Percentiles rank a stretch among this genome's conserved stretches.
Conservation (phyloP, 2,888 invertebrate genomes). For the Keiferia lycopersicella region DNA sequence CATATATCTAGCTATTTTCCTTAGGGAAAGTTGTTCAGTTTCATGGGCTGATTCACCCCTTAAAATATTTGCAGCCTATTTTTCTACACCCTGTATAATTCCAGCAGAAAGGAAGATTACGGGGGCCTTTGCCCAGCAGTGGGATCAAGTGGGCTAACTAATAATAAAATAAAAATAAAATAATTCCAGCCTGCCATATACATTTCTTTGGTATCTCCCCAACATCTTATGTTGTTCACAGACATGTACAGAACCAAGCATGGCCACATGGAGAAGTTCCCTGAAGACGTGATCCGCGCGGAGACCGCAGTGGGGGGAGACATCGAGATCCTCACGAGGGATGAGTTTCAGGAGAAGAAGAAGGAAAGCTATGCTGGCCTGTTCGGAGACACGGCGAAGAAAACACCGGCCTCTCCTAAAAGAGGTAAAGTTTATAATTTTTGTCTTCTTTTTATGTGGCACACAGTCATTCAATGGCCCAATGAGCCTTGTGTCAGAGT, state of each 20-base stretch:
- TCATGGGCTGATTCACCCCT: no score
- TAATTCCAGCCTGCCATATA: not conserved
- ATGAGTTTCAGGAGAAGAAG: constrained; percentile 75
- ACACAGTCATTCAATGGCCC: no score
- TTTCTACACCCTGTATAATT: no score
- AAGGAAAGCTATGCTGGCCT: constrained; percentile 72
- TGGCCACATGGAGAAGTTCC: constrained; percentile 89
- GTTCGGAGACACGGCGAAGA: constrained; percentile 66
- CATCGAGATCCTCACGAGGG: constrained; percentile 84
- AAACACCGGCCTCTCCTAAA: constrained; percentile 55
- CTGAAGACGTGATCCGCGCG: constrained; percentile 87
- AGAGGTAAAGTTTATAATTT: constrained; percentile 49
- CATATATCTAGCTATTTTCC: no score
- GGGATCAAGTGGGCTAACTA: no score
- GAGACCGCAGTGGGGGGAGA: constrained; percentile 87
- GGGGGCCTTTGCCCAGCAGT: no score
- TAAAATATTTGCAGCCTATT: no score
- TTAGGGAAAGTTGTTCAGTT: no score
- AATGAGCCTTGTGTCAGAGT: no score
- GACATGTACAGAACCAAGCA: constrained; percentile 84
- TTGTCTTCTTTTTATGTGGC: no score
- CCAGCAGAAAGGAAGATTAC: no score
- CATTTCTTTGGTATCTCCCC: not conserved
- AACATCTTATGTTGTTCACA: constrained; percentile 43
- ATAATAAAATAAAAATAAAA: no score